Evolutionary conservation across 23 tunicate genomes (phyloP).

Genomic region (Styela clava): DNA sequence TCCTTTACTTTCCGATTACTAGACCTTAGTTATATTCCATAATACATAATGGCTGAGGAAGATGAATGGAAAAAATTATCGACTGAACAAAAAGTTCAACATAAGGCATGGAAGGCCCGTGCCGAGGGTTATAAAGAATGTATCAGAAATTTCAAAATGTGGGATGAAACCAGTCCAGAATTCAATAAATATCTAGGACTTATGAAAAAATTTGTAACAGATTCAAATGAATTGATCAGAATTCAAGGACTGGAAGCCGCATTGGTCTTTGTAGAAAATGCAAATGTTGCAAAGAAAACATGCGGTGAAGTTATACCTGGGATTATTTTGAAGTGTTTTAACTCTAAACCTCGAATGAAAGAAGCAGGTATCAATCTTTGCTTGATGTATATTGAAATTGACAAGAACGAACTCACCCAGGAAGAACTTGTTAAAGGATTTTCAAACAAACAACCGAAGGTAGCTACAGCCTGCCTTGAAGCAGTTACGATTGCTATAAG

Average conservation of each 20-base stretch:
- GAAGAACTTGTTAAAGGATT: conserved; percentile 87
- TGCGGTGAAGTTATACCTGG: conserved; percentile 77
- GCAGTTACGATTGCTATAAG: conserved; percentile 52
- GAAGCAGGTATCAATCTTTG: conserved; percentile 82
- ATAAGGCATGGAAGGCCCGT: conserved; percentile 95
- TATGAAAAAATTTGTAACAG: conserved; percentile 85
- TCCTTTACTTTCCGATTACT: too few relatives aligned
- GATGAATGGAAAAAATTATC: conserved; percentile 96
- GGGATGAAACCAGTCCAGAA: conserved; percentile 80
- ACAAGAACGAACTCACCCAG: conserved; percentile 61
- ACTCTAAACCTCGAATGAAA: conserved; percentile 79
- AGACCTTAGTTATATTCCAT: too few relatives aligned
- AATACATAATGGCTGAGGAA: conserved; percentile 78
- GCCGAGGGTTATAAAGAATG: conserved; percentile 96
- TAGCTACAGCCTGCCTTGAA: conserved; percentile 78
- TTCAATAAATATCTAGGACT: conserved; percentile 81
- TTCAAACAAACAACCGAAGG: conserved; percentile 90
- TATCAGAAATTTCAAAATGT: conserved; percentile 54
- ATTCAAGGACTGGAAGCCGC: conserved; percentile 83
- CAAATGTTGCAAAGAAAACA: conserved; percentile 90
- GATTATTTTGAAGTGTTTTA: conserved; percentile 82
- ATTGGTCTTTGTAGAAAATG: conserved; percentile 61
- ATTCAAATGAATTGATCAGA: conserved; percentile 88
- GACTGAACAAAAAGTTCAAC: conserved; percentile 79
- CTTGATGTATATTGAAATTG: conserved; percentile 85